A percentile compares a stretch with the other conserved stretches of the same genome.
Evolutionary conservation across 1,140 invertebrate species (phyloP).

Genomic region (Gerris buenoi): DNA sequence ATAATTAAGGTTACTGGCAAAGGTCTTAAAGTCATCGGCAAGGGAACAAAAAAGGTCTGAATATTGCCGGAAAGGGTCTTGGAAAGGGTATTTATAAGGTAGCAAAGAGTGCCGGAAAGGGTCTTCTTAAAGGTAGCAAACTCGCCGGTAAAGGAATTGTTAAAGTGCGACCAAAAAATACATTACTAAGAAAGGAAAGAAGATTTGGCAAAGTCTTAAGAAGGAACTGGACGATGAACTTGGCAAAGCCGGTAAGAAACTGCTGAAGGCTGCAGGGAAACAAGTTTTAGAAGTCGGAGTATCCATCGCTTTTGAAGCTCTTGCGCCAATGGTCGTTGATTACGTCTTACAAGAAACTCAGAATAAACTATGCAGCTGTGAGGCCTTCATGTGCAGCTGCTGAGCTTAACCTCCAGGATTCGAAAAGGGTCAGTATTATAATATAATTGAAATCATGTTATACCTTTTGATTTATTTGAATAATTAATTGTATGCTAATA

Average conservation of each 20-base stretch:
- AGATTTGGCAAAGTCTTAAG: neutral
- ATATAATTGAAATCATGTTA: too few relatives aligned
- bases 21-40: neutral
- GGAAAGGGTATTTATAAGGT: neutral
- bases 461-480: too few relatives aligned
- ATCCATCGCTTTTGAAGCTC: neutral
- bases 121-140: neutral
- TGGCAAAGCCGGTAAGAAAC: neutral
- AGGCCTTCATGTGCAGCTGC: neutral
- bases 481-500: too few relatives aligned
- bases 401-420: slow-evolving; percentile 3
- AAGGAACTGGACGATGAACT: neutral
- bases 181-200: neutral
- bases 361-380: neutral
- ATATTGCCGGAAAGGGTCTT: neutral
- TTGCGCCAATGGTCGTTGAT: neutral
- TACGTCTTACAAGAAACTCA: neutral
- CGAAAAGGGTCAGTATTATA: neutral
- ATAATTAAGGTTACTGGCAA: neutral
- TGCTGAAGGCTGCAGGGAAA: neutral
- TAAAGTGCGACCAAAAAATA: neutral
- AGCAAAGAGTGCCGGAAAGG: neutral
- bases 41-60: neutral
- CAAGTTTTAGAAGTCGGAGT: neutral
- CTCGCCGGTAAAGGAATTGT: neutral